Conservation (phyloP, 2,113 vertebrate genomes). For the Sorex araneus region DNA sequence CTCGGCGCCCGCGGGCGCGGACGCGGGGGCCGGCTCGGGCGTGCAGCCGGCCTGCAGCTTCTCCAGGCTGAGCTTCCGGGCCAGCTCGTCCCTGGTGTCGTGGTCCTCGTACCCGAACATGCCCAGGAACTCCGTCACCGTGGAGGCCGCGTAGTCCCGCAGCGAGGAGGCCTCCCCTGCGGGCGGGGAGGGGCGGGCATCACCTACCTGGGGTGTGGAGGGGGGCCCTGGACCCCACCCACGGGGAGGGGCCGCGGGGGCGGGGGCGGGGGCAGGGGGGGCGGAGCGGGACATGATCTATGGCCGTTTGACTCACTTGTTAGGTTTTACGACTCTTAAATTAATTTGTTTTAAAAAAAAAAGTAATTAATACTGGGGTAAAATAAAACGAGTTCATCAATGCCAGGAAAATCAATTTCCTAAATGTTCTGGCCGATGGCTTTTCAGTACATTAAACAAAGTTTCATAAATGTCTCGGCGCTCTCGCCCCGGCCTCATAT, state of each 20-base stretch:
- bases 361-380: constrained; percentile 94
- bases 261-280: constrained; percentile 63
- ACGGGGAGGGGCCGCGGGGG: constrained; percentile 47
- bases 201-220: constrained; percentile 93
- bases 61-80: constrained; percentile 98
- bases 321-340: constrained; percentile 94
- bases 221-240: constrained; percentile 67
- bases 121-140: constrained; percentile 98
- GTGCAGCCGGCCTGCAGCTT: constrained; percentile 94
- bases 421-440: constrained; percentile 95
- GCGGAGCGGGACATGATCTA: constrained; percentile 89
- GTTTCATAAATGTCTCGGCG: constrained; percentile 94
- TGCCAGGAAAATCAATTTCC: constrained; percentile 95
- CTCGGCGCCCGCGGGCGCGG: constrained; percentile 88
- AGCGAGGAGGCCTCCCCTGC: constrained; percentile 95
- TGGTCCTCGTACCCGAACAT: constrained; percentile 99
- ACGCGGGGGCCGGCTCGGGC: constrained; percentile 88
- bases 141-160: constrained; percentile 97
- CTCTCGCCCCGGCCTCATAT: constrained; percentile 91
- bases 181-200: constrained; percentile 84
- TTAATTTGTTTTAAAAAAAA: constrained; percentile 92
- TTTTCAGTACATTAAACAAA: constrained; percentile 96
- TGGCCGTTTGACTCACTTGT: constrained; percentile 92
- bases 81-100: constrained; percentile 97
- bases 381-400: constrained; percentile 95